Evolutionary conservation across 2,888 invertebrate genomes (phyloP).

Genomic region (Melolontha melolontha): DNA sequence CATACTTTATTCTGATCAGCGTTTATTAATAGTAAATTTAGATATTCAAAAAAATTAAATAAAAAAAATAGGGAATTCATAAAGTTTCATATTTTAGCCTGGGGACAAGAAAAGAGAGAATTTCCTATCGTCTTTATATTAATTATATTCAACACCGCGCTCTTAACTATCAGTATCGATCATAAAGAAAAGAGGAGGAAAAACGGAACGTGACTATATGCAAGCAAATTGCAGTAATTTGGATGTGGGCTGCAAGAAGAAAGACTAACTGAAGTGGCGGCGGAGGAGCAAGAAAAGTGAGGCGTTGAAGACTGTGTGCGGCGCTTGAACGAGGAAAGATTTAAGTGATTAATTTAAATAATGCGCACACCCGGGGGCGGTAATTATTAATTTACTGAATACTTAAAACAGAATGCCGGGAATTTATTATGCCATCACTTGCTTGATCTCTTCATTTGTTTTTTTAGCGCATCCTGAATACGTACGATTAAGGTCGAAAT

Average conservation of each 20-base stretch:
- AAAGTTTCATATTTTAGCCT: too few relatives aligned
- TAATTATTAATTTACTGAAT: constrained; percentile 39
- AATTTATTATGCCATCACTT: constrained; percentile 28
- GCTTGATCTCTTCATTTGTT: constrained; percentile 37
- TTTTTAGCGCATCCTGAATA: constrained; percentile 12
- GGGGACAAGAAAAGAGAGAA: too few relatives aligned
- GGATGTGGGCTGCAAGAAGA: constrained; percentile 4
- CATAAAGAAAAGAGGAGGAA: constrained; percentile 7
- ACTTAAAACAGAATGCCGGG: constrained; percentile 32
- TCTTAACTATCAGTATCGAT: constrained; percentile 19
- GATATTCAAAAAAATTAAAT: too few relatives aligned
- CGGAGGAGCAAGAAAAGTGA: neutral
- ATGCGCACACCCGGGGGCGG: constrained; percentile 22
- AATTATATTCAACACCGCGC: constrained; percentile 24
- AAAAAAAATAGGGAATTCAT: too few relatives aligned
- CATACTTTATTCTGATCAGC: too few relatives aligned
- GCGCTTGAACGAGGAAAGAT: constrained; percentile 26
- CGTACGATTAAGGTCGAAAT: neutral
- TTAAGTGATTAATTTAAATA: constrained; percentile 39
- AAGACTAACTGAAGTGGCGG: too few relatives aligned
- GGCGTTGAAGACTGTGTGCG: constrained; percentile 3
- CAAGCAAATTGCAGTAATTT: constrained; percentile 11
- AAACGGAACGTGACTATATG: constrained; percentile 15
- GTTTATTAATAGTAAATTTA: too few relatives aligned
- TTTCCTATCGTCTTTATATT: neutral